Conservation (phyloP, 1,140 invertebrate genomes). For the Aphelenchoides avenae region DNA sequence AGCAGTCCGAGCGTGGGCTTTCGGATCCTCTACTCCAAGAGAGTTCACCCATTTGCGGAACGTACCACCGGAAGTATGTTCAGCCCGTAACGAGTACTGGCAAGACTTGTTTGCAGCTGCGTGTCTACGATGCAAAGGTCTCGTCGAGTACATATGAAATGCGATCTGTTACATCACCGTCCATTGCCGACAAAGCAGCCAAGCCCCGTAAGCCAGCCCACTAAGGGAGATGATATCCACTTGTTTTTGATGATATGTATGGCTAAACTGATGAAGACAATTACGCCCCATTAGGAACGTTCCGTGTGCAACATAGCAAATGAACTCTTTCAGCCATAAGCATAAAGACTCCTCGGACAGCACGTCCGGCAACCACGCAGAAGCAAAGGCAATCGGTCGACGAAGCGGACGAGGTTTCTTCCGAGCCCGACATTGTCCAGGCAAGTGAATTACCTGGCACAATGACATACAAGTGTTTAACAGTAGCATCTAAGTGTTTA, state of each 20-base stretch:
- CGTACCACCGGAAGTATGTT: conserved; percentile 23
- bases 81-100: too few relatives aligned
- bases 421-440: conserved; percentile 28
- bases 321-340: background rate
- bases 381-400: too few relatives aligned
- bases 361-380: background rate
- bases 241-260: too few relatives aligned
- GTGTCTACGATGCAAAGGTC: conserved; percentile 44
- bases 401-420: conserved; percentile 19
- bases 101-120: too few relatives aligned
- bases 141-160: background rate
- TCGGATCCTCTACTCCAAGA: conserved; percentile 52
- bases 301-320: background rate
- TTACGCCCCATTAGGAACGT: background rate
- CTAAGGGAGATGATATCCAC: too few relatives aligned
- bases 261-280: background rate
- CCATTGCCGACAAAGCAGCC: background rate
- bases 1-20: conserved; percentile 33
- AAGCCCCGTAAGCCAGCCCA: background rate
- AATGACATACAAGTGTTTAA: background rate
- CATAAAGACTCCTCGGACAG: background rate
- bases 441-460: background rate
- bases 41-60: conserved; percentile 47
- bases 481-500: background rate
- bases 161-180: conserved; percentile 1